Conservation (phyloP, 2,888 invertebrate species). For the Monopis laevigella region DNA sequence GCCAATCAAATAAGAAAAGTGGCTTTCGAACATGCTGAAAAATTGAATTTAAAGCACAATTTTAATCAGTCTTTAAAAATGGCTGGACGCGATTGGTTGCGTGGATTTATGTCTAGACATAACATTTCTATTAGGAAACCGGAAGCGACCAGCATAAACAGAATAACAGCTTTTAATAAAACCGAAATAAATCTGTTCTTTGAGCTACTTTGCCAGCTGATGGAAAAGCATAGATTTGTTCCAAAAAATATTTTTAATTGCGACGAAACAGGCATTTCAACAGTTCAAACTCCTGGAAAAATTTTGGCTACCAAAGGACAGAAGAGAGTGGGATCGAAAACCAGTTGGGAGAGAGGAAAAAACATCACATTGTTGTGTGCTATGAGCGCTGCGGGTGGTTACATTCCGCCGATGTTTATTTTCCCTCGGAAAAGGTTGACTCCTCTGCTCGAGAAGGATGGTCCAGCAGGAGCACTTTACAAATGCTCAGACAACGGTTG, state of each 20-base stretch:
- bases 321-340: conserved; percentile 7
- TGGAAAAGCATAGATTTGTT: conserved; percentile 13
- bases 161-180: too few species aligned
- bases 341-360: conserved; percentile 15
- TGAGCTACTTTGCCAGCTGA: conserved; percentile 18
- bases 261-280: conserved; percentile 41
- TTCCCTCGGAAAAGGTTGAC: conserved; percentile 40
- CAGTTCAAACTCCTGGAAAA: conserved; percentile 30
- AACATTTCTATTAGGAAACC: conserved; percentile 19
- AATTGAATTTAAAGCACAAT: not conserved
- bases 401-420: conserved; percentile 48
- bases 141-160: too few species aligned
- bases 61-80: conserved; percentile 14
- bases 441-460: too few species aligned
- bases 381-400: too few species aligned
- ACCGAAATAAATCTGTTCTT: too few species aligned
- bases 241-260: conserved; percentile 13
- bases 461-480: too few species aligned
- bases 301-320: conserved; percentile 7
- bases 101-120: conserved; percentile 20
- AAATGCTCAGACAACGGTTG: too few species aligned
- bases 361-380: conserved; percentile 38
- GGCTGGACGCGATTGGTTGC: conserved; percentile 16
- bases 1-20: too few species aligned
- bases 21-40: conserved; percentile 2